Base-by-base conservation (phyloP, 35 echinoderm and acorn worm species). In the Eucidaris tribuloides region DNA sequence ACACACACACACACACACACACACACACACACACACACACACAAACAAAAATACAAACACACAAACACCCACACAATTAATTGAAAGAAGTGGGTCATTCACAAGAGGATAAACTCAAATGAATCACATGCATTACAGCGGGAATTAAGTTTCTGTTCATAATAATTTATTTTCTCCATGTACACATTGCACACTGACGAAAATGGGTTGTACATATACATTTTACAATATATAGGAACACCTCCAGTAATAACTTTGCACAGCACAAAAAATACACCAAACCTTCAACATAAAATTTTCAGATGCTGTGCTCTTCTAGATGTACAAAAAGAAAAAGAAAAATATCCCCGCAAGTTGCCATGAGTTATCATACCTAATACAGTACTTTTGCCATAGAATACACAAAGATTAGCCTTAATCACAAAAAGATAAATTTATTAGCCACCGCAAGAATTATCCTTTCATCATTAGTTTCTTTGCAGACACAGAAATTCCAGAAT, bases 311-410 rank as follows among this genome's bases (percentile, higher is more conserved):
- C n/a, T n/a, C n/a, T 74, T 74, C 68, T 74, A 74, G 35, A 74
- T 44, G 41, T 74, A 74, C 68, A 74, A 74, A 74, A 74, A 41
- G 41, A 24, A 24, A 40, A 15, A 72, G 13, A 72, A 74, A 74
- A 74, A 44, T 64, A 15, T 15, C 37, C 13, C 9, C 11, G 35
- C 68, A 42, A 74, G 14, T 42, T 42, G 24, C 44, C 68, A 19
- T 44, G 28, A n/a, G n/a, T n/a, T 74, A 38, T 74, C 44, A 25
- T 27, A 42, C 44, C 38, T 17, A 36, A n/a, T 74, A 74, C 68
- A 74, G 68, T 74, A 74, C 68, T 74, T 74, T 74, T 74, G 68
- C 68, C 68, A 44, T 74, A 74, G 68, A 74, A 74, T 74, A 74
- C 68, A 74, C 37, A 17, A 74, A 36, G 22, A 15, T 17, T 74